These are phyloP conservation scores for Hypothenemus hampei DNA, from an alignment of 1,140 invertebrate genomes.

Conservation along the genomic window DNA sequence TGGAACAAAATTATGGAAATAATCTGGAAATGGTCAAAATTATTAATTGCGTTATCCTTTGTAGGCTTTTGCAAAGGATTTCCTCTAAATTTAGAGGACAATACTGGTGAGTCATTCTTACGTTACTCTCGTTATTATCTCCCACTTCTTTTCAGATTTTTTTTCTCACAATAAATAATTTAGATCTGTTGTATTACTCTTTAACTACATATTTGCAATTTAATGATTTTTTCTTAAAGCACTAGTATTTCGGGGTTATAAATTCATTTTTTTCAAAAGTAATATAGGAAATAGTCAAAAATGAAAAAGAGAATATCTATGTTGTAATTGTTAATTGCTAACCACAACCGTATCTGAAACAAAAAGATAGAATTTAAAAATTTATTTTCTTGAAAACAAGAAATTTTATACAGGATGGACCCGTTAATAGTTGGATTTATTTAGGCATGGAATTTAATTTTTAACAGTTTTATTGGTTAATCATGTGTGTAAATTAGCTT, in stretches of 20 bases:
- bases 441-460: background rate
- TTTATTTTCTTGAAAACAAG: background rate
- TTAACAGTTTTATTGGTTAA: background rate
- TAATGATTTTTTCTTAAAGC: too few relatives aligned
- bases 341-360: too few relatives aligned
- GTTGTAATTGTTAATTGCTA: too few relatives aligned
- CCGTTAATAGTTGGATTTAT: background rate
- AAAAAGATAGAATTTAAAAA: too few relatives aligned
- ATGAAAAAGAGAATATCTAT: too few relatives aligned
- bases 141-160: slow-evolving; percentile 40
- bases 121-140: slow-evolving; percentile 30
- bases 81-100: slow-evolving; percentile 40
- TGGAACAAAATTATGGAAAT: slow-evolving; percentile 40
- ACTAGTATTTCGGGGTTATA: too few relatives aligned
- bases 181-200: too few relatives aligned
- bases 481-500: background rate
- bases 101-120: slow-evolving; percentile 41
- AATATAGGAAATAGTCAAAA: too few relatives aligned
- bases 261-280: too few relatives aligned
- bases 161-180: too few relatives aligned
- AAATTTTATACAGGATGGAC: background rate
- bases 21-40: slow-evolving; percentile 38
- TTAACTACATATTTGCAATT: too few relatives aligned
- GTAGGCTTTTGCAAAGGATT: slow-evolving; percentile 42
- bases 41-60: slow-evolving; percentile 32